Evolutionary conservation across 2,113 vertebrate genomes (phyloP).

Genomic region (Phrynocephalus versicolor): DNA sequence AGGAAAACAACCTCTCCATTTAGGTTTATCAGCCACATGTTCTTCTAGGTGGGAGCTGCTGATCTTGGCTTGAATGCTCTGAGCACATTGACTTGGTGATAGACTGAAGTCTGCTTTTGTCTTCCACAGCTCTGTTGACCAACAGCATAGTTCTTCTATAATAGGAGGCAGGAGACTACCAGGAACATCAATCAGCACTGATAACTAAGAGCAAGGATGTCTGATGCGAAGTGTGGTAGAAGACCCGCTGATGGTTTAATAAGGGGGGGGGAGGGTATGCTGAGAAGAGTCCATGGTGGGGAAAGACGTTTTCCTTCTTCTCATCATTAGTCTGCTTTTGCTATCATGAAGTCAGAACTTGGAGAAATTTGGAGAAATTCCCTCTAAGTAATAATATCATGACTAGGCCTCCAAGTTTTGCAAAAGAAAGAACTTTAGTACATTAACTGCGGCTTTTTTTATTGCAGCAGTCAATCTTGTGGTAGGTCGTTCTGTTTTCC

Average conservation of each 20-base stretch:
- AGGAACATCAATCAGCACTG: conserved; percentile 3
- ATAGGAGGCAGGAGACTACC: conserved; percentile 45
- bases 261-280: not conserved
- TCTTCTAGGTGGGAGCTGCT: not conserved
- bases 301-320: not conserved
- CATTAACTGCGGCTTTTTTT: too few species aligned
- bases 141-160: conserved; percentile 35
- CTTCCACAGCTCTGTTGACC: not conserved
- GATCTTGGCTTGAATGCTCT: conserved; percentile 12
- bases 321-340: too few species aligned
- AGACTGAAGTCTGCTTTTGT: not conserved
- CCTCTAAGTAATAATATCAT: not conserved
- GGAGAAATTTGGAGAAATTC: too few species aligned
- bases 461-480: too few species aligned
- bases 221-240: not conserved
- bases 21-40: not conserved
- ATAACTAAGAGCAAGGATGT: conserved; percentile 33
- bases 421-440: too few species aligned
- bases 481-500: too few species aligned
- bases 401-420: not conserved
- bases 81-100: conserved; percentile 3
- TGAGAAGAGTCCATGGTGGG: conserved; percentile 18
- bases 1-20: not conserved
- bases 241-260: not conserved
- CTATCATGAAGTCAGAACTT: not conserved